Evolutionary conservation across 2,888 invertebrate genomes (phyloP).

Genomic region (Melanophora roralis): DNA sequence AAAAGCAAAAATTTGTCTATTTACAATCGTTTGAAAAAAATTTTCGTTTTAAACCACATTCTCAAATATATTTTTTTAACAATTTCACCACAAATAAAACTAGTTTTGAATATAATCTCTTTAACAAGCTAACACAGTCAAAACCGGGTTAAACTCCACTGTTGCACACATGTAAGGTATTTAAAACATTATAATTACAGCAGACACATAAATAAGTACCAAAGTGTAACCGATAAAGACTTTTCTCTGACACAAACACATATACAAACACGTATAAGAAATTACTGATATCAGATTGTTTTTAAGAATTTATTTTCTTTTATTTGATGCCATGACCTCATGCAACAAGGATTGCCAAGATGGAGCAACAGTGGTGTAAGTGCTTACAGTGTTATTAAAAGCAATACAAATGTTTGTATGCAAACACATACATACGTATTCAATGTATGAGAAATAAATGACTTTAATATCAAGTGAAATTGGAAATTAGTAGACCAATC

Average conservation of each 20-base stretch:
- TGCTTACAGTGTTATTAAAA: not conserved
- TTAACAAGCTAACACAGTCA: not conserved
- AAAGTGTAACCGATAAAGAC: constrained; percentile 61
- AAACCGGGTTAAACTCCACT: not conserved
- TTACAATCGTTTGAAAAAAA: no score
- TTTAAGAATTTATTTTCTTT: not conserved
- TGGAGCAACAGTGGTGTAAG: constrained; percentile 1
- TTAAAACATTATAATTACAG: constrained; percentile 72
- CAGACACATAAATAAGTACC: constrained; percentile 74
- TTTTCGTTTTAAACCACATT: no score
- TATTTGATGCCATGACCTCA: not conserved
- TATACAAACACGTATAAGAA: not conserved
- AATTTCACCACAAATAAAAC: not conserved
- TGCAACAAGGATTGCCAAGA: constrained; percentile 17
- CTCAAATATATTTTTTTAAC: no score
- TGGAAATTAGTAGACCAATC: constrained; percentile 73
- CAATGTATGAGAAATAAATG: constrained; percentile 71
- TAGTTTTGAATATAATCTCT: not conserved
- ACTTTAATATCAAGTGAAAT: constrained; percentile 71
- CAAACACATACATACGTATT: no score
- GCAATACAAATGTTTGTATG: constrained; percentile 24
- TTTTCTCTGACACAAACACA: not conserved
- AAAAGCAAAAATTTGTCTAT: no score
- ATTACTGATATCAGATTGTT: not conserved
- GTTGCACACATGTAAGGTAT: constrained; percentile 45